Percentiles rank a stretch among this genome's conserved stretches.
phyloP scores from a whole-genome alignment of 37 sponge, comb jelly and placozoan genomes.

The Oscarella lobularis region DNA sequence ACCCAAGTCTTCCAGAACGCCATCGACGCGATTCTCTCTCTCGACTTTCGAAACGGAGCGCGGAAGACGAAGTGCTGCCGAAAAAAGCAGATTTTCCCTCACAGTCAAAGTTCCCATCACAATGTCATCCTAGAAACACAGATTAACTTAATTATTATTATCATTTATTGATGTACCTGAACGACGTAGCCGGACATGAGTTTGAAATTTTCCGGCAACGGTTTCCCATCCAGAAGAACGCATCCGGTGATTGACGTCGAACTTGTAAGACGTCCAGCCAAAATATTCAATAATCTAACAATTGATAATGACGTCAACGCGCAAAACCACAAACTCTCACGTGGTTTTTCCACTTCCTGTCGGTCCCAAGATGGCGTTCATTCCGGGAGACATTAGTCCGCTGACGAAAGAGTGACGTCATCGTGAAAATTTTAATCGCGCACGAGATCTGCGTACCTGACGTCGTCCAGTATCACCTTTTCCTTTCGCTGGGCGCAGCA shows the following conservation, averaged over 20 bases:
- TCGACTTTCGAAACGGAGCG: slow-evolving; percentile 15
- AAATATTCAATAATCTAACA: slow-evolving; percentile 22
- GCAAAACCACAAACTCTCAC: background rate
- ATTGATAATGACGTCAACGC: background rate
- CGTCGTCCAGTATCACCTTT: background rate
- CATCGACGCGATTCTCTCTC: slow-evolving; percentile 45
- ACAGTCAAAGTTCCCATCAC: slow-evolving; percentile 75
- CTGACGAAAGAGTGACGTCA: background rate
- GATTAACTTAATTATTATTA: background rate
- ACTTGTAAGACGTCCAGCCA: slow-evolving; percentile 10
- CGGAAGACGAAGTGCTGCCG: slow-evolving; percentile 63
- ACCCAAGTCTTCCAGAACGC: slow-evolving; percentile 54
- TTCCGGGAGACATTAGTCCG: slow-evolving; percentile 16
- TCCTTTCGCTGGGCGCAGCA: too few species aligned
- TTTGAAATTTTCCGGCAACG: slow-evolving; percentile 5
- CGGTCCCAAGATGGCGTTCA: slow-evolving; percentile 22
- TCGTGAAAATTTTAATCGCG: background rate
- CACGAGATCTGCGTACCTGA: background rate
- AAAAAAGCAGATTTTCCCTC: slow-evolving; percentile 63
- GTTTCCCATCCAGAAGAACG: slow-evolving; percentile 10
- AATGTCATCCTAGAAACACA: slow-evolving; percentile 44
- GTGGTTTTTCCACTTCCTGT: slow-evolving; percentile 22
- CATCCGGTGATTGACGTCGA: too few species aligned
- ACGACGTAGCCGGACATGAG: slow-evolving; percentile 14
- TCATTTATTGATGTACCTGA: slow-evolving; percentile 18